These are phyloP conservation scores for Enteromius anoplus DNA, from an alignment of 2,797 vertebrate genomes.

Conservation along the genomic window DNA sequence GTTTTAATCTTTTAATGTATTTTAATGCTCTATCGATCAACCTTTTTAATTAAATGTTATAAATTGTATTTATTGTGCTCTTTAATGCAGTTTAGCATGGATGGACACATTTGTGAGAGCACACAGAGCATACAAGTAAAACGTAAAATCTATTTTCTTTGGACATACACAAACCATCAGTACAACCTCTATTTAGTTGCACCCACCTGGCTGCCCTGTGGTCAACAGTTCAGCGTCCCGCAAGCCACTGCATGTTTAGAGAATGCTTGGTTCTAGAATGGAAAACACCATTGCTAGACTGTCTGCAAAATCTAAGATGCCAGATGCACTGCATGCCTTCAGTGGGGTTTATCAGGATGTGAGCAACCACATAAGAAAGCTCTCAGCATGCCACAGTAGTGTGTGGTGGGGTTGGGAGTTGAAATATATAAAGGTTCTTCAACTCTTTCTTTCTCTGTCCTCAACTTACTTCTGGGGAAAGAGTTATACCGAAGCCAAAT, in stretches of 20 bases:
- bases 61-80: not conserved
- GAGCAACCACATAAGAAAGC: slow-evolving; percentile 54
- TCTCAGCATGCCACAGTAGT: slow-evolving; percentile 40
- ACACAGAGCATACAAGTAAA: not conserved
- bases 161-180: not conserved
- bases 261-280: not conserved
- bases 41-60: not conserved
- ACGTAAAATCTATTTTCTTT: not conserved
- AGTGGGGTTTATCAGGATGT: slow-evolving; percentile 41
- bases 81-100: not conserved
- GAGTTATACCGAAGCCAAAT: slow-evolving; percentile 25
- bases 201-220: slow-evolving; percentile 13
- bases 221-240: slow-evolving; percentile 29
- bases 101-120: not conserved
- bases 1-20: slow-evolving; percentile 5
- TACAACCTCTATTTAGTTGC: not conserved
- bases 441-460: slow-evolving; percentile 30
- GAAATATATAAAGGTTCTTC: slow-evolving; percentile 48
- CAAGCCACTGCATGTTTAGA: slow-evolving; percentile 24
- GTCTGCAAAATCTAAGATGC: slow-evolving; percentile 13
- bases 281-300: slow-evolving; percentile 26
- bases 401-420: slow-evolving; percentile 43
- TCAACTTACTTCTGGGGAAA: slow-evolving; percentile 5
- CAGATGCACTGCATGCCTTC: slow-evolving; percentile 43
- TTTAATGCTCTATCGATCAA: slow-evolving; percentile 18